These are phyloP conservation scores for Uromys caudimaculatus DNA, from an alignment of 2,797 vertebrate genomes.

Conservation along the genomic window DNA sequence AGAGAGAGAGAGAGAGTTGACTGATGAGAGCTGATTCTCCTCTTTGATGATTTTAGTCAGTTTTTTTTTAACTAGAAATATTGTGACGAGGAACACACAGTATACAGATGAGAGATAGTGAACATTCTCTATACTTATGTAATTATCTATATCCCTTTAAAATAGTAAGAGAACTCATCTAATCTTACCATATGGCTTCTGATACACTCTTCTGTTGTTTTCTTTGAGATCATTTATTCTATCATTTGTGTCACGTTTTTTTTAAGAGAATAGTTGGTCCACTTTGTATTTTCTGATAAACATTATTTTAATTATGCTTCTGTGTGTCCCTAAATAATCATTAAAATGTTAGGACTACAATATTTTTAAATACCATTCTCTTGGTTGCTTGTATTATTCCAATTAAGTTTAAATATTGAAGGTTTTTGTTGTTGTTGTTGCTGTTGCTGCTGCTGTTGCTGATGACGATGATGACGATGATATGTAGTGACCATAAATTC, in stretches of 20 bases:
- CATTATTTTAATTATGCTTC: not conserved
- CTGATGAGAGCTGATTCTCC: not conserved
- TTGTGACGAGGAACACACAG: not conserved
- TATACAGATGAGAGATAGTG: not conserved
- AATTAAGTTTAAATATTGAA: not conserved
- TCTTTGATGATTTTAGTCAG: not conserved
- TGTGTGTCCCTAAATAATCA: not conserved
- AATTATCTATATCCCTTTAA: not conserved
- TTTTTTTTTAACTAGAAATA: not conserved
- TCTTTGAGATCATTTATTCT: not conserved
- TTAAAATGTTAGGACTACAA: not conserved
- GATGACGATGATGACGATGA: too few relatives aligned
- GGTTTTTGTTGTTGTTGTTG: not conserved
- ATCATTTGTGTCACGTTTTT: not conserved
- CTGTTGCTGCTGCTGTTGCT: not conserved
- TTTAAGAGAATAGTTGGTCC: not conserved
- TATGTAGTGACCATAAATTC: not conserved
- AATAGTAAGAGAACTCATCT: not conserved
- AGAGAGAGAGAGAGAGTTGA: not conserved
- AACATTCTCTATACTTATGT: not conserved
- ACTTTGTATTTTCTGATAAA: not conserved
- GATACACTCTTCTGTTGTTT: conserved; percentile 14
- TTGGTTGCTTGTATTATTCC: not conserved
- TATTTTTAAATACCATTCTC: not conserved
- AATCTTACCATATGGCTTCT: not conserved